Evolutionary conservation across 2,888 invertebrate species (phyloP), one percentile per base, ranked within the genome.

Genomic region (Nemotelus pantherinus): DNA sequence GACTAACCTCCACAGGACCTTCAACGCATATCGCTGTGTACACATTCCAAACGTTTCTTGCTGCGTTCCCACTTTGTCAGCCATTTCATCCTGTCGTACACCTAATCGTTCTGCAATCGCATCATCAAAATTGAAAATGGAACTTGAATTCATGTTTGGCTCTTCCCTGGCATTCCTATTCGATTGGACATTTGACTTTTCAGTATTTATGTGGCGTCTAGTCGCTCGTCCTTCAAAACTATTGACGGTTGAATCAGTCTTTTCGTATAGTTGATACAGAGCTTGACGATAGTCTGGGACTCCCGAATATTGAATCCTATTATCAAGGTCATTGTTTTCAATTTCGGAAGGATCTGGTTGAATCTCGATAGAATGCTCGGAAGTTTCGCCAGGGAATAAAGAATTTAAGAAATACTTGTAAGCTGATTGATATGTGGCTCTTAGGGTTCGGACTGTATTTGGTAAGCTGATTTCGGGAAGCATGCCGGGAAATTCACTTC

Each of bases 41-140:
- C 74, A 74, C 48, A 3, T 60, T n/a, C 57, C 50, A 48, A 74
- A 74, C 5, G 60, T n/a, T 43, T 25, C 25, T 60, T 39, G 39
- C 41, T 41, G 48, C n/a, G 7, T 48, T 39, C 6, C 9, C 3
- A 6, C 39, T 3, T 6, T 9, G 9, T 6, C 39, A 2, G 7
- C 9, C 41, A 45, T 5, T 3, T 58, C n/a, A 60, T 60, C 1
- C 5, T 25, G 45, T 25, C 25, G 47, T 4, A 74, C 41, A 47
- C 60, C 74, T 43, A 74, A 63, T 3, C 48, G 74, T 6, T 74
- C 60, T 44, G 60, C 48, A 10, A 74, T n/a, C 25, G 50, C 47
- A 48, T 63, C 44, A n/a, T 63, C 74, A 41, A 74, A 74, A 41
- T 74, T 60, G 25, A 74, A 74, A 48, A 74, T 60, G 5, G 74